These are phyloP conservation scores for Coregonus suidteri DNA, from an alignment of 2,797 vertebrate species.

Conservation along the genomic window DNA sequence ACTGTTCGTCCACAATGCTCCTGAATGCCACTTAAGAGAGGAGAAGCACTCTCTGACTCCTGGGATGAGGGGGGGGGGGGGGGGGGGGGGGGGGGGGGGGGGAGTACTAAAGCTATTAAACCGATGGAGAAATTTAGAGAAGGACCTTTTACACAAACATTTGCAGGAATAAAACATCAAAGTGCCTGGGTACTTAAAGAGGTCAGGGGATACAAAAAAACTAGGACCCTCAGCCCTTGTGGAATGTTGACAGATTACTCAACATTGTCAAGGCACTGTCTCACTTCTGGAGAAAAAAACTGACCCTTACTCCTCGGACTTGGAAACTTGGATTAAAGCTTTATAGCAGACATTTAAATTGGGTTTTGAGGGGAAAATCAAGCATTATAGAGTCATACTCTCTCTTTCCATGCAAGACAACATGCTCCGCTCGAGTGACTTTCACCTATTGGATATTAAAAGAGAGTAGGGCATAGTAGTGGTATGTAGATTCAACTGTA, in stretches of 20 bases:
- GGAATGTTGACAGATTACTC: background rate
- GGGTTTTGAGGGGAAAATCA: background rate
- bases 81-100: too few relatives aligned
- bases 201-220: background rate
- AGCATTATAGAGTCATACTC: background rate
- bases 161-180: background rate
- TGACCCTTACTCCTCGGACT: background rate
- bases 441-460: background rate
- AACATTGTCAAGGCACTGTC: background rate
- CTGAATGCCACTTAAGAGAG: background rate
- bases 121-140: background rate
- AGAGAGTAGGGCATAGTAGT: background rate
- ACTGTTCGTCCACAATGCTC: background rate
- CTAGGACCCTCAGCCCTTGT: background rate
- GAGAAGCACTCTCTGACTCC: background rate
- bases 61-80: too few relatives aligned
- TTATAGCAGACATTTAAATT: background rate
- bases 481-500: too few relatives aligned
- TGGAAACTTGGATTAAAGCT: slow-evolving; percentile 4
- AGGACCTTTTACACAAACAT: background rate
- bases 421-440: background rate
- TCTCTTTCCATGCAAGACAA: background rate
- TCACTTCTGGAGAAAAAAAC: too few relatives aligned
- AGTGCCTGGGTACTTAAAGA: background rate
- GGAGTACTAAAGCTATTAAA: background rate